These are phyloP conservation scores for Phrynocephalus forsythii DNA, from an alignment of 2,797 vertebrate species.

Conservation along the genomic window DNA sequence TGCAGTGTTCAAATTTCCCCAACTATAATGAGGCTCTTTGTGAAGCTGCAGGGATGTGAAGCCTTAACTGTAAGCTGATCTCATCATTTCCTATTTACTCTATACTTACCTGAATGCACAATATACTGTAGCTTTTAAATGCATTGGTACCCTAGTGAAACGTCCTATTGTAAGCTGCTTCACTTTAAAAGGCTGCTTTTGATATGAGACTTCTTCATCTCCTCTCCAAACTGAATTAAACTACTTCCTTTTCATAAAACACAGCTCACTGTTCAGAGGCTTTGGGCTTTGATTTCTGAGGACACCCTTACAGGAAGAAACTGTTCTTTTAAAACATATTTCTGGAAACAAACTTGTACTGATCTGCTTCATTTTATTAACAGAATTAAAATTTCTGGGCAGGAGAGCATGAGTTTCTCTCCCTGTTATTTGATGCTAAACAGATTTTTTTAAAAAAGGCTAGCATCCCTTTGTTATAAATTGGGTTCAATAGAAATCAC, in stretches of 20 bases:
- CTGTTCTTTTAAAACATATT: conserved; percentile 76
- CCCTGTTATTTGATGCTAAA: conserved; percentile 60
- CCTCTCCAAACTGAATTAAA: conserved; percentile 77
- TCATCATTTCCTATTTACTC: conserved; percentile 82
- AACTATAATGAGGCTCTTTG: conserved; percentile 77
- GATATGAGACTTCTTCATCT: conserved; percentile 73
- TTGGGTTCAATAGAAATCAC: conserved; percentile 47
- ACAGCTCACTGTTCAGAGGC: conserved; percentile 77
- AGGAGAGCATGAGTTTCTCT: conserved; percentile 67
- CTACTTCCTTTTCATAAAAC: conserved; percentile 76
- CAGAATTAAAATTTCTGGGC: conserved; percentile 69
- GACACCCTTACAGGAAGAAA: conserved; percentile 75
- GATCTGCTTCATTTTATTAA: conserved; percentile 79
- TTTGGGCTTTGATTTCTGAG: conserved; percentile 77
- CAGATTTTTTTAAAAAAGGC: conserved; percentile 69
- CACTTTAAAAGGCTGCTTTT: conserved; percentile 76
- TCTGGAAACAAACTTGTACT: conserved; percentile 78
- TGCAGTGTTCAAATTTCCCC: conserved; percentile 66
- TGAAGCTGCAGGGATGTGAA: conserved; percentile 74
- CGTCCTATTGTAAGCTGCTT: conserved; percentile 76
- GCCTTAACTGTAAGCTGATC: conserved; percentile 73
- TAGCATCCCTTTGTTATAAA: conserved; percentile 72
- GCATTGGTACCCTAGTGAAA: conserved; percentile 75
- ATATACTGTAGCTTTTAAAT: conserved; percentile 78
- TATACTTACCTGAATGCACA: conserved; percentile 81